These are phyloP conservation scores for Machimus atricapillus DNA, from an alignment of 2,888 invertebrate genomes.

Conservation along the genomic window DNA sequence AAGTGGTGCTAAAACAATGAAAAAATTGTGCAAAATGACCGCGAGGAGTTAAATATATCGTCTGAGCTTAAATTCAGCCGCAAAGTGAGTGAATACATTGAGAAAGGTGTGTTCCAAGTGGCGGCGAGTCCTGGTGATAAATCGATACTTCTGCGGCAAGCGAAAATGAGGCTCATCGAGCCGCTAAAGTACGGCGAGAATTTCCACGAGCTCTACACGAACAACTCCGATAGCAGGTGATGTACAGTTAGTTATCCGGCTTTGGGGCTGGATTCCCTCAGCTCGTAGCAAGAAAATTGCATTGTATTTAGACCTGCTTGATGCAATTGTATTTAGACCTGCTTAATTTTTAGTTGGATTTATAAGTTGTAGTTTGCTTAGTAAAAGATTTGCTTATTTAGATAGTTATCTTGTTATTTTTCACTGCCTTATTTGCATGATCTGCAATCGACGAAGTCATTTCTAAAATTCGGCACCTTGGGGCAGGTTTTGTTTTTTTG, in stretches of 20 bases:
- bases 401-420: neutral
- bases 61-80: neutral
- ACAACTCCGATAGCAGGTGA: constrained; percentile 56
- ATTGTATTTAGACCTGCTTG: neutral
- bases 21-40: neutral
- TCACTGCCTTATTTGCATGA: neutral
- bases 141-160: neutral
- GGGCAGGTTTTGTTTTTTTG: neutral
- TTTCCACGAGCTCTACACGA: constrained; percentile 61
- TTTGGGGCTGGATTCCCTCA: neutral
- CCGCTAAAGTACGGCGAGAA: constrained; percentile 62
- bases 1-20: neutral
- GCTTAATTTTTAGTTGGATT: neutral
- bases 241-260: neutral
- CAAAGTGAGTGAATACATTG: neutral
- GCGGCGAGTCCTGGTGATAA: neutral
- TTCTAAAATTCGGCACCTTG: neutral
- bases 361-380: neutral
- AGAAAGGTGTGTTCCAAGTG: neutral
- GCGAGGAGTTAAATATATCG: neutral
- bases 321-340: neutral
- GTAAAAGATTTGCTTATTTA: neutral
- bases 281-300: neutral
- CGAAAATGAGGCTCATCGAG: constrained; percentile 57
- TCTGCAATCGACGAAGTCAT: neutral